These are phyloP conservation scores for Eucidaris tribuloides DNA, from an alignment of 35 echinoderm and acorn worm genomes.

Conservation along the genomic window DNA sequence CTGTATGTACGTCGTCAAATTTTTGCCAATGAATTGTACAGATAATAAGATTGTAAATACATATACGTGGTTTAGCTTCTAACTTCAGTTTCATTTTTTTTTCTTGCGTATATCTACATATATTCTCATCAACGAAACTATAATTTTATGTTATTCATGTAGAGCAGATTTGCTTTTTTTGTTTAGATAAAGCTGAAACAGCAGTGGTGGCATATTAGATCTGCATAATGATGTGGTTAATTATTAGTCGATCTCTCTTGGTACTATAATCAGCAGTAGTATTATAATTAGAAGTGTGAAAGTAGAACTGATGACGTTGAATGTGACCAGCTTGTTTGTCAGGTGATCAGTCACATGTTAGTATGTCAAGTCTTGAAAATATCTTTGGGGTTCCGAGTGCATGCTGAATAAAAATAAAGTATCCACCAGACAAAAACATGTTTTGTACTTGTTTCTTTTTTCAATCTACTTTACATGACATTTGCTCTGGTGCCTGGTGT, in stretches of 20 bases:
- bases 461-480: too few relatives aligned
- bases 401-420: slow-evolving; percentile 26
- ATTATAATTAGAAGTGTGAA: slow-evolving; percentile 5
- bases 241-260: background rate
- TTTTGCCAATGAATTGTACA: slow-evolving; percentile 32
- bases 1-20: background rate
- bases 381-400: background rate
- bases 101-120: too few relatives aligned
- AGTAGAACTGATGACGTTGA: background rate
- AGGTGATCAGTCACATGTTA: slow-evolving; percentile 6
- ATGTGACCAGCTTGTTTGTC: too few relatives aligned
- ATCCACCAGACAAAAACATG: too few relatives aligned
- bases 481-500: too few relatives aligned
- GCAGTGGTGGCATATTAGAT: too few relatives aligned
- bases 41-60: slow-evolving; percentile 32
- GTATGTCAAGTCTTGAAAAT: background rate
- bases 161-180: too few relatives aligned
- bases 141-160: too few relatives aligned
- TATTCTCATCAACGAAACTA: too few relatives aligned
- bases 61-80: slow-evolving; percentile 3
- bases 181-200: too few relatives aligned
- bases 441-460: too few relatives aligned
- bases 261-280: slow-evolving; percentile 1
- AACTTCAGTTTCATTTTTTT: too few relatives aligned
- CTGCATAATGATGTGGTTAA: background rate